phyloP scores from a whole-genome alignment of 2,888 invertebrate species.

The Geophilus truncorum region DNA sequence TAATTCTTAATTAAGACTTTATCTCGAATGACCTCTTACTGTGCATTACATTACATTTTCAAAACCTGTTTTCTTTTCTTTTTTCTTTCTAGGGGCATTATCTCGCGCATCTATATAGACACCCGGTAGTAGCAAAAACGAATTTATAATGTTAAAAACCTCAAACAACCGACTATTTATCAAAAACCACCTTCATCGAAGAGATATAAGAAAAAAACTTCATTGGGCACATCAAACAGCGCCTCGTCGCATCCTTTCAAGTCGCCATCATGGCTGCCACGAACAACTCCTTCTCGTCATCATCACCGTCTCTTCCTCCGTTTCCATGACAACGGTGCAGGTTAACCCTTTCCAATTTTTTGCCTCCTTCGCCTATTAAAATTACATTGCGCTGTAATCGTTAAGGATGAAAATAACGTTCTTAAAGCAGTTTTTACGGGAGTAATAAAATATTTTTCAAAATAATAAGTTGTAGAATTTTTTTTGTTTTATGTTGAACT shows the following conservation, averaged over 20 bases:
- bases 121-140: background rate
- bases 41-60: background rate
- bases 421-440: background rate
- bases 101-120: background rate
- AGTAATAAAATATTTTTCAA: no score
- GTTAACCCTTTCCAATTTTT: background rate
- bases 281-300: background rate
- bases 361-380: background rate
- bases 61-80: background rate
- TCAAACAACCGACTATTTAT: background rate
- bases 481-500: no score
- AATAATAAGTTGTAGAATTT: no score
- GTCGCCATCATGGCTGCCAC: conserved; percentile 2
- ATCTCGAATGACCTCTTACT: background rate
- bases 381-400: background rate
- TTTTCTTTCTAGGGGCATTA: background rate
- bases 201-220: background rate
- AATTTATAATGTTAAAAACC: background rate
- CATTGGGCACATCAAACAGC: background rate
- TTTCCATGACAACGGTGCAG: background rate
- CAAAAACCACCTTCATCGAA: background rate
- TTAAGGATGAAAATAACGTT: background rate
- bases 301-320: background rate
- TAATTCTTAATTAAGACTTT: background rate
- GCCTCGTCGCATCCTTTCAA: background rate